These are phyloP conservation scores for Erithacus rubecula DNA, from an alignment of 2,797 vertebrate genomes.

Conservation along the genomic window DNA sequence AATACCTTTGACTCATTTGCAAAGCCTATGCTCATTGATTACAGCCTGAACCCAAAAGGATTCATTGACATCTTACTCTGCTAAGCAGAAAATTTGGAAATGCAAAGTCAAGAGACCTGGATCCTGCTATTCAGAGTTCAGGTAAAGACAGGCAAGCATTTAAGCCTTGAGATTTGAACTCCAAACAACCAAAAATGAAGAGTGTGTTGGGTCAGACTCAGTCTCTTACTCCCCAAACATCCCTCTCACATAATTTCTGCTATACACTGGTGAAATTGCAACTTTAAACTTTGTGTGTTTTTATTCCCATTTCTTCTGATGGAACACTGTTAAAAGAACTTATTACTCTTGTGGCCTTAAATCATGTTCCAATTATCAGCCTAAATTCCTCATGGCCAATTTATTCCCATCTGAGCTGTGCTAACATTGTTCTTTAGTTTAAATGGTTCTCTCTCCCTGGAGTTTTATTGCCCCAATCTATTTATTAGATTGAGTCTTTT, in stretches of 20 bases:
- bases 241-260: neutral
- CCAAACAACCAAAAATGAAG: neutral
- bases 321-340: neutral
- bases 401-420: constrained; percentile 26
- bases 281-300: neutral
- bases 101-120: neutral
- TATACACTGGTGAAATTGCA: neutral
- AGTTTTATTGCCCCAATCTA: neutral
- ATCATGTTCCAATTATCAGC: constrained; percentile 14
- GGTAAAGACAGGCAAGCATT: neutral
- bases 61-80: neutral
- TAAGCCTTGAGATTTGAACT: neutral
- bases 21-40: neutral
- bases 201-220: neutral
- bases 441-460: neutral
- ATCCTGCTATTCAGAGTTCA: neutral
- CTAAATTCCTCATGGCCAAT: neutral
- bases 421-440: neutral
- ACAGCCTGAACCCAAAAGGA: neutral
- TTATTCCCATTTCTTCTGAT: neutral
- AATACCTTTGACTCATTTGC: neutral
- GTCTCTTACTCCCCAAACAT: neutral
- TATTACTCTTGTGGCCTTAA: constrained; percentile 9
- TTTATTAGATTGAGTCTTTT: neutral
- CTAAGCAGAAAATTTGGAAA: neutral